Percentiles rank a stretch among this genome's conserved stretches.
phyloP scores from a whole-genome alignment of 2,888 invertebrate genomes.

The Tetragonisca angustula region DNA sequence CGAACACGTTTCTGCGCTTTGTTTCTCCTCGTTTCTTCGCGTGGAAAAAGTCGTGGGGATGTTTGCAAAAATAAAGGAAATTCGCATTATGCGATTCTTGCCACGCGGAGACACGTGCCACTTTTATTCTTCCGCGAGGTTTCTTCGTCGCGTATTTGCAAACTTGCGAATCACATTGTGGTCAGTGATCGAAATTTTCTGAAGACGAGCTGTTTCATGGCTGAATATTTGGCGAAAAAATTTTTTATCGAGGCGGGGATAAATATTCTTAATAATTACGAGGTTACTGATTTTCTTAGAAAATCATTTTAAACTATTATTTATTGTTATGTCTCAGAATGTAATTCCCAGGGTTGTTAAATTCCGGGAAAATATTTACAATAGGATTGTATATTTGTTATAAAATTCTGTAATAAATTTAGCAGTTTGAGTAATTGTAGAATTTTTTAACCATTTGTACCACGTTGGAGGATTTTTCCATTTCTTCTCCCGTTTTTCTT shows the following conservation, averaged over 20 bases:
- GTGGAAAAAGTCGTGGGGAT: neutral
- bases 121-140: neutral
- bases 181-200: neutral
- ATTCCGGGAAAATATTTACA: too few species aligned
- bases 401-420: too few species aligned
- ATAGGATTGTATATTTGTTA: too few species aligned
- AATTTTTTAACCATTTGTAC: neutral
- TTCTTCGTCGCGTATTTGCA: neutral
- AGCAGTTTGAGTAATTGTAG: too few species aligned
- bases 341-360: too few species aligned
- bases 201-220: too few species aligned
- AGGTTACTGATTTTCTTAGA: too few species aligned
- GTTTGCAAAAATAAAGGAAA: neutral
- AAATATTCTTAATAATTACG: too few species aligned
- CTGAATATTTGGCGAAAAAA: too few species aligned
- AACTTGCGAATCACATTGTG: neutral
- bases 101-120: neutral
- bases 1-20: slow-evolving; percentile 3
- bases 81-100: neutral
- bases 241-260: too few species aligned
- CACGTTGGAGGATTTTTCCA: neutral
- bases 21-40: slow-evolving; percentile 5
- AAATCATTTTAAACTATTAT: too few species aligned
- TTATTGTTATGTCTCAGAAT: too few species aligned
- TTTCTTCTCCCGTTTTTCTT: slow-evolving; percentile 10